Percentiles rank a stretch among this genome's conserved stretches.
phyloP scores from a whole-genome alignment of 2,888 invertebrate genomes.

The Aspidiotus rigidus region DNA sequence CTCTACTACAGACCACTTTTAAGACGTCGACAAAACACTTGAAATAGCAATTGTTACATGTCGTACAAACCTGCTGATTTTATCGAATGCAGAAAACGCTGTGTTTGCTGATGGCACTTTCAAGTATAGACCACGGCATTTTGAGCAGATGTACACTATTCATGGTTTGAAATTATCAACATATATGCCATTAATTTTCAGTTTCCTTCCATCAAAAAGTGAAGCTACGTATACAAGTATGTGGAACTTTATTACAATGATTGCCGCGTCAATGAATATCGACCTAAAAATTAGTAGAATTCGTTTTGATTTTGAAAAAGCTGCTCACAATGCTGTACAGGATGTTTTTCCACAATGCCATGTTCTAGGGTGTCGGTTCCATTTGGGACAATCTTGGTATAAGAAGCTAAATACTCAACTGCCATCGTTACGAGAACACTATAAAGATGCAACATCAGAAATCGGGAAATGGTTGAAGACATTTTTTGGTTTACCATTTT shows the following conservation, averaged over 20 bases:
- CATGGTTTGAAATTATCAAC: slow-evolving; percentile 25
- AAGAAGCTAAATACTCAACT: not conserved
- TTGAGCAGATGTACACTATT: slow-evolving; percentile 34
- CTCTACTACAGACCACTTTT: not conserved
- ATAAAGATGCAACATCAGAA: not conserved
- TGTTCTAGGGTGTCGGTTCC: not conserved
- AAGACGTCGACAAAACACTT: not conserved
- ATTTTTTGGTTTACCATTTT: not conserved
- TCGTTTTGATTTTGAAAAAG: slow-evolving; percentile 12
- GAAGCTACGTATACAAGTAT: slow-evolving; percentile 24
- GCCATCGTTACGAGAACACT: not conserved
- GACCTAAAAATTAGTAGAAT: slow-evolving; percentile 11
- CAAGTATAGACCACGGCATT: slow-evolving; percentile 33
- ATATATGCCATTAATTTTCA: slow-evolving; percentile 31
- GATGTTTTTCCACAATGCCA: not conserved
- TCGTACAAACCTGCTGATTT: not conserved
- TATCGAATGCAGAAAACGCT: not conserved
- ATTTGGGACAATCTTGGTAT: not conserved
- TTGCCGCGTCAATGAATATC: slow-evolving; percentile 29
- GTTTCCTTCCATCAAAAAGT: slow-evolving; percentile 31
- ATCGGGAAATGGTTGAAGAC: not conserved
- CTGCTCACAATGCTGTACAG: slow-evolving; percentile 1
- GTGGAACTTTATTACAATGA: slow-evolving; percentile 22
- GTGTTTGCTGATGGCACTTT: slow-evolving; percentile 33
- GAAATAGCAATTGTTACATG: not conserved